These are phyloP conservation scores for Nothura maculosa DNA, from an alignment of 2,797 vertebrate species.

Conservation along the genomic window DNA sequence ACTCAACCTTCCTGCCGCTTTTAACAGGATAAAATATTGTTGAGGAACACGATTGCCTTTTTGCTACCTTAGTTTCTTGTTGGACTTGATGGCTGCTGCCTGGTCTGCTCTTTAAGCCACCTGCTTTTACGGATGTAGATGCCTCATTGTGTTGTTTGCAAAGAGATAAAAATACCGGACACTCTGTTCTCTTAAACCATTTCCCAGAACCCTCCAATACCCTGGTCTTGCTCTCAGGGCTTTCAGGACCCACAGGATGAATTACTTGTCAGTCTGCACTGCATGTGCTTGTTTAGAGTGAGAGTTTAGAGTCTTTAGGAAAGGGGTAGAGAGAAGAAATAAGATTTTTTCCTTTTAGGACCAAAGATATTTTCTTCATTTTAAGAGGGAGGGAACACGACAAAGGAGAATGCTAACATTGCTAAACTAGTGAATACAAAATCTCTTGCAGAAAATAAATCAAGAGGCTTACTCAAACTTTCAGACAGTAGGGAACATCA, in stretches of 20 bases:
- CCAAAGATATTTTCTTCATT: neutral
- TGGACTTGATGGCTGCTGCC: neutral
- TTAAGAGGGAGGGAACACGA: neutral
- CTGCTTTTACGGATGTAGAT: fast-evolving
- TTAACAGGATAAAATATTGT: slow-evolving; percentile 5
- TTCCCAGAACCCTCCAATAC: neutral
- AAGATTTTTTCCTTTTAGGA: neutral
- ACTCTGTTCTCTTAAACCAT: neutral
- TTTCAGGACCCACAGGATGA: neutral
- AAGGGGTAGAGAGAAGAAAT: neutral
- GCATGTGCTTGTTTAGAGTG: neutral
- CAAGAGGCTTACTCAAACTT: neutral
- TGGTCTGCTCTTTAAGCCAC: neutral
- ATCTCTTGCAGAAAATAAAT: slow-evolving; percentile 13
- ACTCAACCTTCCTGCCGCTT: slow-evolving; percentile 15
- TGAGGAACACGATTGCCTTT: slow-evolving; percentile 19
- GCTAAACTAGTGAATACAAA: neutral
- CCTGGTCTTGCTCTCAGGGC: neutral
- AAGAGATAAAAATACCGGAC: neutral
- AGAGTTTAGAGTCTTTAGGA: neutral
- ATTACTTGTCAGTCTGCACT: neutral
- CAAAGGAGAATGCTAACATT: neutral
- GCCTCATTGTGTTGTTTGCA: neutral
- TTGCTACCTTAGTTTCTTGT: neutral
- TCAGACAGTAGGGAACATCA: neutral